Conservation (phyloP, 2,888 invertebrate species). For the Tipula unca region DNA sequence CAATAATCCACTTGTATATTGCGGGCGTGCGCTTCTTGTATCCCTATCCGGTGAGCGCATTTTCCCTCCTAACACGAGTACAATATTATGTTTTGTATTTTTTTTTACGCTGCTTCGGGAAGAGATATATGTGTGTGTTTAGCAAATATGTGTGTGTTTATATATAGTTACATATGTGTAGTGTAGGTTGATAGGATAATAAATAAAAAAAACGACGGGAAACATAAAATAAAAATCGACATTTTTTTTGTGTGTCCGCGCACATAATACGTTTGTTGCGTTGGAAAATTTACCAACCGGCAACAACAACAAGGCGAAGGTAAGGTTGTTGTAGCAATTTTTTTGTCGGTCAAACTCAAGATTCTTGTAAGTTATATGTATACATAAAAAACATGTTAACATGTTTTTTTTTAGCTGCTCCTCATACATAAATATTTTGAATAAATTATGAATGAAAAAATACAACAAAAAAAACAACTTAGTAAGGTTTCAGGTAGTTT, state of each 20-base stretch:
- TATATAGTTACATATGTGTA: background rate
- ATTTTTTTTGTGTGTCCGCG: background rate
- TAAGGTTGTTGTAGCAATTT: background rate
- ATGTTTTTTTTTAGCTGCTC: background rate
- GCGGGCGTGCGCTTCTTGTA: too few species aligned
- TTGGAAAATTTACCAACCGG: background rate
- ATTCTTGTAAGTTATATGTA: background rate
- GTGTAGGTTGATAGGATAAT: background rate
- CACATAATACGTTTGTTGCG: background rate
- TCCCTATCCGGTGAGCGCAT: too few species aligned
- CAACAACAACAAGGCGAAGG: background rate
- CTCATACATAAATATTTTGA: constrained; percentile 2
- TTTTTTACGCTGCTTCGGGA: too few species aligned
- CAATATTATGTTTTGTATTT: too few species aligned
- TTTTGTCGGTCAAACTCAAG: background rate
- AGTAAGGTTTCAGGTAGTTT: constrained; percentile 3
- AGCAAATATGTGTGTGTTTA: too few species aligned
- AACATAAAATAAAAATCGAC: background rate
- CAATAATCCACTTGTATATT: too few species aligned
- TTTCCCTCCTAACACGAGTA: too few species aligned
- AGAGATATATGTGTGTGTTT: background rate
- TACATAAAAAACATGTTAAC: background rate
- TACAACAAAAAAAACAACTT: background rate
- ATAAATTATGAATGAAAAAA: background rate
- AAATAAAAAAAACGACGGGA: background rate